phyloP scores from a whole-genome alignment of 2,113 vertebrate genomes.

The Typhlomys cinereus region DNA sequence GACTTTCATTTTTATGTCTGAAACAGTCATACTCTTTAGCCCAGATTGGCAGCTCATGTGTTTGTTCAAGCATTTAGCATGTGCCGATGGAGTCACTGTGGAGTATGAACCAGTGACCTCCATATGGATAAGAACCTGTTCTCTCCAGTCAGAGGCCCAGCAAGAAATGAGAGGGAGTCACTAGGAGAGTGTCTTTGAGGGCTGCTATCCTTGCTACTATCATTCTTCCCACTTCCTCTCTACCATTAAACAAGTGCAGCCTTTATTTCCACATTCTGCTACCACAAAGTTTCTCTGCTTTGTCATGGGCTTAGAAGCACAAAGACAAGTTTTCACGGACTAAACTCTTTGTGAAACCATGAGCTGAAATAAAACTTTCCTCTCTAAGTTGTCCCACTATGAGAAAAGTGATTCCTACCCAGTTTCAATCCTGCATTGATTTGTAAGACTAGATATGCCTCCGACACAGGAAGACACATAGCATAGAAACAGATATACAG shows the following conservation, averaged over 20 bases:
- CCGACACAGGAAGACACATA: neutral
- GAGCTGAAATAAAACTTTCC: neutral
- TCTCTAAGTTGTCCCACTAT: neutral
- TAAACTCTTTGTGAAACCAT: neutral
- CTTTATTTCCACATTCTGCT: neutral
- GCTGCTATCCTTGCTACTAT: neutral
- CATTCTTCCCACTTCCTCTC: neutral
- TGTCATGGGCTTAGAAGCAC: neutral
- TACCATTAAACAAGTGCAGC: neutral
- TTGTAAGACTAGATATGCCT: neutral
- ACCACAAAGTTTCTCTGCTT: neutral
- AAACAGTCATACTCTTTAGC: neutral
- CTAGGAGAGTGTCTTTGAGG: fast-evolving
- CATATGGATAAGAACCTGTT: too few relatives aligned
- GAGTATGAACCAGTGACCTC: neutral
- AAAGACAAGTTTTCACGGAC: neutral
- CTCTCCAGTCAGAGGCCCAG: neutral
- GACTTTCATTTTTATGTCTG: neutral
- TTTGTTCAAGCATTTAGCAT: neutral
- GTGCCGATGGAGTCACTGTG: neutral
- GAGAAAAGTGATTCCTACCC: neutral
- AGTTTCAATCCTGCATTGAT: neutral
- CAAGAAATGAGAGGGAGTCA: neutral
- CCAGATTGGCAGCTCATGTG: neutral
- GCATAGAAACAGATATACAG: neutral